phyloP scores from a whole-genome alignment of 2,797 vertebrate species.

The Rousettus madagascariensis region DNA sequence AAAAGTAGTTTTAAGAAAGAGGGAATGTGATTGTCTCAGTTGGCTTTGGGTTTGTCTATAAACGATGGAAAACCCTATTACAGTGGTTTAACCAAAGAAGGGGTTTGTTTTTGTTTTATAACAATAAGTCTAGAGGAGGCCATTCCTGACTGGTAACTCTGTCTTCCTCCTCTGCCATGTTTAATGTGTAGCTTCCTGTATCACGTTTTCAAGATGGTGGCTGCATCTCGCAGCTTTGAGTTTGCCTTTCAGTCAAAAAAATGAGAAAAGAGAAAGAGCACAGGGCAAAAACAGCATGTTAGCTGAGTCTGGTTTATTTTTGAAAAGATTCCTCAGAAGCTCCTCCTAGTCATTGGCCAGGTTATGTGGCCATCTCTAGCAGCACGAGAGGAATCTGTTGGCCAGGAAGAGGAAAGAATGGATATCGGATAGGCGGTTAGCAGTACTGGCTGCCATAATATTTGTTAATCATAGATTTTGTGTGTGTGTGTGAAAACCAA shows the following conservation, averaged over 20 bases:
- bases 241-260: slow-evolving; percentile 2
- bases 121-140: not conserved
- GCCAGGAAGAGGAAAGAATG: not conserved
- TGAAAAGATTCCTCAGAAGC: not conserved
- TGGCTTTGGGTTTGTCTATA: not conserved
- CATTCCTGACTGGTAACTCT: not conserved
- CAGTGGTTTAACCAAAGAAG: not conserved
- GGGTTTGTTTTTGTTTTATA: not conserved
- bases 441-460: not conserved
- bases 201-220: not conserved
- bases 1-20: not conserved
- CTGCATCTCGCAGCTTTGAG: not conserved
- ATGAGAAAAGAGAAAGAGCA: not conserved
- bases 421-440: not conserved
- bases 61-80: not conserved
- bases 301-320: not conserved
- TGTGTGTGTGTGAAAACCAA: not conserved
- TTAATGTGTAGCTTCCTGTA: not conserved
- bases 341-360: not conserved
- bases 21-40: not conserved
- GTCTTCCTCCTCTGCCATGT: not conserved
- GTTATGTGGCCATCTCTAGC: not conserved
- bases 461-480: slow-evolving; percentile 9
- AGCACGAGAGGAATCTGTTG: not conserved
- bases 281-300: not conserved